A percentile compares a stretch with the other conserved stretches of the same genome.
Evolutionary conservation across 2,888 invertebrate species (phyloP).

Genomic region (Drosophila limbata): DNA sequence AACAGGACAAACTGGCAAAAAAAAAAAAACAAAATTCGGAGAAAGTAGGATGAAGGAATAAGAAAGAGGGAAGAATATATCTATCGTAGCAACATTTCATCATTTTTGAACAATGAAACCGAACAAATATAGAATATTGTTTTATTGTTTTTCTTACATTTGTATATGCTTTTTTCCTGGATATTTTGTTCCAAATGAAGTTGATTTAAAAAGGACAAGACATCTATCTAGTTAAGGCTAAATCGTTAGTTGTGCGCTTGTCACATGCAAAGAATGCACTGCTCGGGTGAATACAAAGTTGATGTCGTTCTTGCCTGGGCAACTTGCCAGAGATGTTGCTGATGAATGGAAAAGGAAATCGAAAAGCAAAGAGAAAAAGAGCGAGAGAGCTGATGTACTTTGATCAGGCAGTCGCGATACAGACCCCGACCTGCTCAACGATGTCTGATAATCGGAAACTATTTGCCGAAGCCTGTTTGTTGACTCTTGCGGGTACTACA

Average conservation of each 20-base stretch:
- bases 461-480: conserved; percentile 38
- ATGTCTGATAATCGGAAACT: conserved; percentile 41
- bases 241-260: not conserved
- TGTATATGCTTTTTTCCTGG: too few species aligned
- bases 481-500: conserved; percentile 15
- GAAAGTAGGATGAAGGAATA: not conserved
- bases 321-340: conserved; percentile 6
- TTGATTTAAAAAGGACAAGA: not conserved
- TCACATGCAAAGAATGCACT: not conserved
- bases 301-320: conserved; percentile 24
- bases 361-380: not conserved
- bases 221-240: not conserved
- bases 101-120: too few species aligned
- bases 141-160: too few species aligned
- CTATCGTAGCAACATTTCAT: too few species aligned
- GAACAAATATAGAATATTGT: too few species aligned
- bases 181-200: too few species aligned
- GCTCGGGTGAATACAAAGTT: not conserved
- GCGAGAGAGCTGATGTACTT: conserved; percentile 31
- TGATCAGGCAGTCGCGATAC: conserved; percentile 41
- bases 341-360: not conserved
- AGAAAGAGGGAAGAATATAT: not conserved
- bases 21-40: too few species aligned
- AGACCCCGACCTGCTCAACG: conserved; percentile 42
- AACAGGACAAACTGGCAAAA: not conserved